These are phyloP conservation scores for Eurytoma adleriae DNA, from an alignment of 2,888 invertebrate species.

Conservation along the genomic window DNA sequence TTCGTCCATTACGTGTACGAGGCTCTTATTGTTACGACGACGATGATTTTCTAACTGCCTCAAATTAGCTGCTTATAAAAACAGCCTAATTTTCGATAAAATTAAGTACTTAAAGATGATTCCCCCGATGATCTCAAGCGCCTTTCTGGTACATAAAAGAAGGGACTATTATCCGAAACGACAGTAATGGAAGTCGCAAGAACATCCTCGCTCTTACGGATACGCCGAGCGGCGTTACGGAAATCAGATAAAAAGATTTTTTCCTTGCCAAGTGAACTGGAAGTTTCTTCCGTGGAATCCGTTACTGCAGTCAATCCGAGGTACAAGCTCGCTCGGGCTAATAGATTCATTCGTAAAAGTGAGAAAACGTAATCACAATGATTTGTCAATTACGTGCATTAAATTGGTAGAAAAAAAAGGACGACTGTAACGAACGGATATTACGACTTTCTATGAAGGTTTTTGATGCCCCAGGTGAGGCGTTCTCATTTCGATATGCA, in stretches of 20 bases:
- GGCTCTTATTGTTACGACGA: neutral
- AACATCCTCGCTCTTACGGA: too few relatives aligned
- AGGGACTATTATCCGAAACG: too few relatives aligned
- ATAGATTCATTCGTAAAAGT: constrained; percentile 11
- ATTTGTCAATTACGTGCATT: constrained; percentile 24
- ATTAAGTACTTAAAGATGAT: constrained; percentile 1
- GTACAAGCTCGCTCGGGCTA: neutral
- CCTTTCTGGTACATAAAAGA: too few relatives aligned
- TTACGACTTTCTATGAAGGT: constrained; percentile 10
- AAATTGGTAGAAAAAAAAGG: neutral
- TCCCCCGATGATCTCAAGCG: too few relatives aligned
- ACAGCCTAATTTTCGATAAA: constrained; percentile 9
- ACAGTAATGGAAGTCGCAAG: too few relatives aligned
- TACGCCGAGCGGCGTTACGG: too few relatives aligned
- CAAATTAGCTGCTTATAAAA: constrained; percentile 20
- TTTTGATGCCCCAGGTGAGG: neutral
- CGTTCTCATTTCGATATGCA: constrained; percentile 37
- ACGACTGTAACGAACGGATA: neutral
- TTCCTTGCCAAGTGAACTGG: neutral
- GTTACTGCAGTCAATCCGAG: neutral
- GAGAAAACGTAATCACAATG: constrained; percentile 23
- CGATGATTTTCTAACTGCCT: constrained; percentile 39
- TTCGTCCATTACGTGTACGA: constrained; percentile 36
- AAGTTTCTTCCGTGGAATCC: neutral
- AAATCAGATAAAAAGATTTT: too few relatives aligned